Conservation (phyloP, 1,140 invertebrate species). For the Trinorchestia longiramus region DNA sequence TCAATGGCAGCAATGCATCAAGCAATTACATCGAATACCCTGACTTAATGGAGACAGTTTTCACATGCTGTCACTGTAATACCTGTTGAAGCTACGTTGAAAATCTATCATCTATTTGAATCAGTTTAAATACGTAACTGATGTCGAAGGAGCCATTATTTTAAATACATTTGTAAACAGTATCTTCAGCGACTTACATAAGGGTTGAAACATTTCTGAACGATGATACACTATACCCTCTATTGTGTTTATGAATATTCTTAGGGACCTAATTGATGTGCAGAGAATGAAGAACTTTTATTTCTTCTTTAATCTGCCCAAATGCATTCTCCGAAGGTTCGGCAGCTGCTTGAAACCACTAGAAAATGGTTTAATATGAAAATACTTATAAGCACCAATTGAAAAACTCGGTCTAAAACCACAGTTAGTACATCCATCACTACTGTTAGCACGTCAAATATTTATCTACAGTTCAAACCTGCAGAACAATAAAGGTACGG, state of each 20-base stretch:
- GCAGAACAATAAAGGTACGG: neutral
- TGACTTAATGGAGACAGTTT: neutral
- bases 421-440: neutral
- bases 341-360: neutral
- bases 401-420: neutral
- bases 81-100: neutral
- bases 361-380: neutral
- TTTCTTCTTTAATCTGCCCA: too few species aligned
- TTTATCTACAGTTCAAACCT: neutral
- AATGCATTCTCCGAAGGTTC: neutral
- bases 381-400: neutral
- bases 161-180: neutral
- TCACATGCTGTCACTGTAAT: neutral
- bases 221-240: neutral
- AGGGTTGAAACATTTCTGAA: neutral
- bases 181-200: neutral
- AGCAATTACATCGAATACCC: neutral
- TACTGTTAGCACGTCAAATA: neutral
- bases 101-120: neutral
- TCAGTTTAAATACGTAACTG: neutral
- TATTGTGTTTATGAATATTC: neutral
- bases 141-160: neutral
- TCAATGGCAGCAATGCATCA: too few species aligned
- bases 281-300: too few species aligned
- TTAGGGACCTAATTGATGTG: too few species aligned